phyloP scores from a whole-genome alignment of 2,797 vertebrate genomes.

The Xyrichtys novacula region DNA sequence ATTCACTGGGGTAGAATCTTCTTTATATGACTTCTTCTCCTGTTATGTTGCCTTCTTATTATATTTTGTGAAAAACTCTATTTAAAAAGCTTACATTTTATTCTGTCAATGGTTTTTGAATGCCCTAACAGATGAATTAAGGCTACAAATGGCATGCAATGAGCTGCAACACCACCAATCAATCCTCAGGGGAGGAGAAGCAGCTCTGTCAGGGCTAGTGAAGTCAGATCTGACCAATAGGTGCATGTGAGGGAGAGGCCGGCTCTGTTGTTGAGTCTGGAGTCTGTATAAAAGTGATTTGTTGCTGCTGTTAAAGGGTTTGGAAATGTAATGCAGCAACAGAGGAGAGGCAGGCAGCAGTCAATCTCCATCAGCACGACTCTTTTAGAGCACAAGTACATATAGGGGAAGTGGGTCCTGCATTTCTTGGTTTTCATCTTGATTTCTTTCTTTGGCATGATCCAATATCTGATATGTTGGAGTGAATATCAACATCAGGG shows the following conservation, averaged over 20 bases:
- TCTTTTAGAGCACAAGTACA: no score
- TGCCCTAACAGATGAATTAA: not conserved
- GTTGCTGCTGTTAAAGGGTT: not conserved
- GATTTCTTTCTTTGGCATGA: no score
- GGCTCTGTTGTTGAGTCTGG: slow-evolving; percentile 26
- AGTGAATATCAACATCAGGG: no score
- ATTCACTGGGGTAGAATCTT: not conserved
- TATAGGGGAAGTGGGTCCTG: no score
- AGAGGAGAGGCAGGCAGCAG: not conserved
- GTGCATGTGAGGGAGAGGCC: not conserved
- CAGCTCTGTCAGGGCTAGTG: slow-evolving; percentile 18
- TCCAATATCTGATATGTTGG: no score
- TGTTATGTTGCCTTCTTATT: not conserved
- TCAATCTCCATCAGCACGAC: not conserved
- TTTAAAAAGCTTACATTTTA: no score
- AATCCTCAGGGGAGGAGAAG: slow-evolving; percentile 20
- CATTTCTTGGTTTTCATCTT: no score
- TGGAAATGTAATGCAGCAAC: not conserved
- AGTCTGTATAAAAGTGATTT: not conserved
- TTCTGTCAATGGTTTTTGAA: no score
- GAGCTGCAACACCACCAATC: slow-evolving; percentile 18
- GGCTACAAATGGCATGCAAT: slow-evolving; percentile 2
- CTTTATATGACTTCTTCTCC: no score
- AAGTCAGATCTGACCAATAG: slow-evolving; percentile 1
- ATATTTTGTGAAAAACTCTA: not conserved